These are phyloP conservation scores for Parauchenoglanis ngamensis DNA, from an alignment of 2,797 vertebrate genomes.

Conservation along the genomic window DNA sequence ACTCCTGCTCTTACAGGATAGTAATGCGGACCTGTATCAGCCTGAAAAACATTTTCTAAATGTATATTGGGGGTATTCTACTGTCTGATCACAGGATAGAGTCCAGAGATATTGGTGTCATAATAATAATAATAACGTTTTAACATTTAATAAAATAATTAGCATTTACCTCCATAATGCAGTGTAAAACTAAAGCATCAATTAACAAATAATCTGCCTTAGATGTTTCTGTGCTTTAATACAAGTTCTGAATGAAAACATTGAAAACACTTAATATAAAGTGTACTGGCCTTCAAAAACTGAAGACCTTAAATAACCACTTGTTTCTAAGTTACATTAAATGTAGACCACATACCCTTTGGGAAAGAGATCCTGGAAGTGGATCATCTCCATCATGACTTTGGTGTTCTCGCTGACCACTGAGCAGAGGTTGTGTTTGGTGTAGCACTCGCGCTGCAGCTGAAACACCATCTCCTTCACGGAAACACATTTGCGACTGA, in stretches of 20 bases:
- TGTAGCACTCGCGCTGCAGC: slow-evolving; percentile 91
- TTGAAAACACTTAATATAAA: background rate
- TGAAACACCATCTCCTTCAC: slow-evolving; percentile 92
- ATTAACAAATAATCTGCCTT: background rate
- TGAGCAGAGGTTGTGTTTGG: slow-evolving; percentile 90
- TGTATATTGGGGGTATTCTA: background rate
- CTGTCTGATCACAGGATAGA: background rate
- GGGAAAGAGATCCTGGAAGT: slow-evolving; percentile 92
- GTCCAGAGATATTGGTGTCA: background rate
- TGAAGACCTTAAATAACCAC: too few relatives aligned
- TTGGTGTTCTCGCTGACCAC: slow-evolving; percentile 85
- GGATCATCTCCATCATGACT: slow-evolving; percentile 92
- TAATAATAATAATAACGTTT: background rate
- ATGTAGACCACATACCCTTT: slow-evolving; percentile 82
- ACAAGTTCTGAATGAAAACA: background rate
- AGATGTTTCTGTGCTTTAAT: background rate
- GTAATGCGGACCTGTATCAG: background rate
- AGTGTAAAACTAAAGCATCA: background rate
- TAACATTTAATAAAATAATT: background rate
- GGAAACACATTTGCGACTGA: slow-evolving; percentile 90
- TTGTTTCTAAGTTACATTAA: background rate
- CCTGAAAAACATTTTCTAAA: background rate
- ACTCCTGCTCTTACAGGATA: background rate
- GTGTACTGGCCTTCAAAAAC: background rate
- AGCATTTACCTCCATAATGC: too few relatives aligned